Conservation (phyloP, 2,797 vertebrate genomes). For the Hippoglossus hippoglossus region DNA sequence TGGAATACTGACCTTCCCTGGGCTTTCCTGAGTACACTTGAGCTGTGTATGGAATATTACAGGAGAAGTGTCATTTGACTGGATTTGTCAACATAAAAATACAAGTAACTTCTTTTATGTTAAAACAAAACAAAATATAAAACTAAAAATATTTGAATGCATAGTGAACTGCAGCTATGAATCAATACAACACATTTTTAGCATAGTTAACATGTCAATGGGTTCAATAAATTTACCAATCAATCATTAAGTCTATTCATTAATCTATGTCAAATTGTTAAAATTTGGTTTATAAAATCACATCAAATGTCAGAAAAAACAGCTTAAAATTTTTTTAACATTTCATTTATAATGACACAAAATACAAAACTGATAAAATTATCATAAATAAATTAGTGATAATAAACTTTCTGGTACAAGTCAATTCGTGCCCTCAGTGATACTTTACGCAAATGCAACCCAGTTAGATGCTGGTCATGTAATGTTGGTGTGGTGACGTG, state of each 20-base stretch:
- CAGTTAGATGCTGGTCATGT: conserved; percentile 22
- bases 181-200: conserved; percentile 59
- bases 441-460: conserved; percentile 1
- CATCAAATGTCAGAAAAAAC: conserved; percentile 1
- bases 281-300: too few relatives aligned
- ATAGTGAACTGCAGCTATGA: conserved; percentile 64
- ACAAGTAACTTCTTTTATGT: conserved; percentile 71
- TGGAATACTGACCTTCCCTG: conserved; percentile 84
- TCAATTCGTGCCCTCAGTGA: neutral
- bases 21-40: conserved; percentile 84
- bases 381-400: neutral
- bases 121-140: conserved; percentile 36
- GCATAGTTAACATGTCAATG: conserved; percentile 42
- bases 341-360: conserved; percentile 12
- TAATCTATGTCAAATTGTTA: neutral
- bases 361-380: conserved; percentile 3
- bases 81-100: conserved; percentile 77
- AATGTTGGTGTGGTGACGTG: conserved; percentile 16
- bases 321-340: neutral
- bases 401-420: neutral
- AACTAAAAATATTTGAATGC: conserved; percentile 56
- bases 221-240: neutral
- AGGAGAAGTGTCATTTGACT: conserved; percentile 80
- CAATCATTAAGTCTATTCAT: neutral
- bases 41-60: conserved; percentile 84